A percentile compares a stretch with the other conserved stretches of the same genome.
phyloP scores from a whole-genome alignment of 1,140 invertebrate species.

The Drosophila parvula region DNA sequence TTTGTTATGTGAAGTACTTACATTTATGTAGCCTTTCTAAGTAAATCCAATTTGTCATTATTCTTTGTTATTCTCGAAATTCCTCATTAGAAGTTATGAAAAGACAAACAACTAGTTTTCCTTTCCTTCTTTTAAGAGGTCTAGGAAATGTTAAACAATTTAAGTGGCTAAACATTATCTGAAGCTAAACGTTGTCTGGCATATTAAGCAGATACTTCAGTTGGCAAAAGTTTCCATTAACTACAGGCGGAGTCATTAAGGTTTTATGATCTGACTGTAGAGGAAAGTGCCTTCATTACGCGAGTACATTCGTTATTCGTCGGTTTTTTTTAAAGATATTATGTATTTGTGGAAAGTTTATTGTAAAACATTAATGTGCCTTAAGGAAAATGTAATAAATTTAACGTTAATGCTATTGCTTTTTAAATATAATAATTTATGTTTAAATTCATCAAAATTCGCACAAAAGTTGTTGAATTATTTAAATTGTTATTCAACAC shows the following conservation, averaged over 20 bases:
- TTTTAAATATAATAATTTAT: background rate
- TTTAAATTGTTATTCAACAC: constrained; percentile 37
- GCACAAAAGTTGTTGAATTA: background rate
- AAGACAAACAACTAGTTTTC: background rate
- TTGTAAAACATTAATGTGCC: background rate
- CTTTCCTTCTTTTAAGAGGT: background rate
- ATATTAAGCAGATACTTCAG: constrained; percentile 30
- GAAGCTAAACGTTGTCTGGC: constrained; percentile 20
- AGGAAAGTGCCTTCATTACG: constrained; percentile 35
- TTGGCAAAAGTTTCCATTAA: constrained; percentile 42
- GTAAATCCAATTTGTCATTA: background rate
- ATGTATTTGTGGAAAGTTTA: background rate
- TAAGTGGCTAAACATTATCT: constrained; percentile 26
- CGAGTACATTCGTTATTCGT: background rate
- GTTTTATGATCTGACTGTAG: constrained; percentile 22
- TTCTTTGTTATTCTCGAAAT: background rate
- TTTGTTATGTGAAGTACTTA: constrained; percentile 4
- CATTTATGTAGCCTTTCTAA: background rate
- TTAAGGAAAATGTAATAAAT: background rate
- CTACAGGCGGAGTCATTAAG: constrained; percentile 27
- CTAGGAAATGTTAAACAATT: constrained; percentile 29
- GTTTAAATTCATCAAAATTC: background rate
- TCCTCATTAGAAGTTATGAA: background rate
- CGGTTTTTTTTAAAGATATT: background rate
- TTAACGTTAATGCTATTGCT: background rate